Base-by-base conservation (phyloP, 2,888 invertebrate species). In the Sphinx pinastri region DNA sequence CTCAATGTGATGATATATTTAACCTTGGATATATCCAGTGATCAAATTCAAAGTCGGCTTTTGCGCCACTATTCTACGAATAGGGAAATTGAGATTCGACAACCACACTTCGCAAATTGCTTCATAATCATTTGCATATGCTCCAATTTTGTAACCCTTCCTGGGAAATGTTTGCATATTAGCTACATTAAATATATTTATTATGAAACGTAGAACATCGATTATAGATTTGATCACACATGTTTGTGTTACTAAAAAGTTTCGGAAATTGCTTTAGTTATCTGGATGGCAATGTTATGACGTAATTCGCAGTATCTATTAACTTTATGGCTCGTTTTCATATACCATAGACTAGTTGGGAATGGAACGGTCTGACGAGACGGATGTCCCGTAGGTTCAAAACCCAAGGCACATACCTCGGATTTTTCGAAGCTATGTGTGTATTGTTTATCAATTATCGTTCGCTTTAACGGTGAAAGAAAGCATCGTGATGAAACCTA, bases 91-190 rank as follows among this genome's bases (percentile, higher is more conserved):
- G 55, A 51, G 51, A 51, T n/a, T 7, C 54, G 31, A 49, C 7
- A 47, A 63, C 19, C 19, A 12, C 49, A 63, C 49, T 60, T 60
- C 47, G 47, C 13, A 49, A 63, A 63, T 49, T 63, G 49, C 49
- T 47, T 0, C 47, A 12, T 63, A 10, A 11, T 60, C 47, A 63
- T 63, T 63, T 63, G 13, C 63, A 63, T 63, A 47, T 38, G 47
- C 13, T 49, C 60, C 11, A 60, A 63, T 16, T 49, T 54, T 55
- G 19, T 49, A 49, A 3, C 14, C 47, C 49, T 63, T 63, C 49
- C 13, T 49, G 45, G 49, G 63, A 63, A 63, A 49, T 63, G 47
- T 47, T 63, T 63, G 19, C 60, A 16, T 47, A 63, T 45, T 10
- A 63, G 19, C 10, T 54, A 5, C 25, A 25, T 3, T 38, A 38